Evolutionary conservation across 2,888 invertebrate species (phyloP).

Genomic region (Ectemnius continuus): DNA sequence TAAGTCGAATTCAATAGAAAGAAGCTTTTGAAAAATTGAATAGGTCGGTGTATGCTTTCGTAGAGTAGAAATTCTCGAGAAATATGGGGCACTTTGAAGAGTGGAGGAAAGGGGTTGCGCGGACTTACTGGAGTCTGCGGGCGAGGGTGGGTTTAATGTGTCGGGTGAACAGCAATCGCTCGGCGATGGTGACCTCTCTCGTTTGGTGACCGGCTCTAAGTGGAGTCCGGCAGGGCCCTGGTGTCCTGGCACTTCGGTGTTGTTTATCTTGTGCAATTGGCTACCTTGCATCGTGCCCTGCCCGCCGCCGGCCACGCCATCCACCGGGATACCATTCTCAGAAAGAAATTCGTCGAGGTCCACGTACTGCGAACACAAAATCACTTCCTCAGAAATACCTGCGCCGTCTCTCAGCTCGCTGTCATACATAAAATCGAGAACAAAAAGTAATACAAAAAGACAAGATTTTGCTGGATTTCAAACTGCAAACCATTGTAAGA

Average conservation of each 20-base stretch:
- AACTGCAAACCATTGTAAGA: too few relatives aligned
- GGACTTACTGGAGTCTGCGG: slow-evolving; percentile 92
- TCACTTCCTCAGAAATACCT: not conserved
- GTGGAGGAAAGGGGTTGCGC: not conserved
- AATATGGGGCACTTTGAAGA: too few relatives aligned
- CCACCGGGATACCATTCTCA: slow-evolving; percentile 95
- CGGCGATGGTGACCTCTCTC: slow-evolving; percentile 92
- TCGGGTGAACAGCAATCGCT: slow-evolving; percentile 94
- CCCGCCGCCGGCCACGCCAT: slow-evolving; percentile 83
- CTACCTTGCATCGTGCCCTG: slow-evolving; percentile 73
- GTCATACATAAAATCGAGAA: too few relatives aligned
- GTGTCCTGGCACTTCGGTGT: slow-evolving; percentile 77
- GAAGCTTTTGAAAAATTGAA: too few relatives aligned
- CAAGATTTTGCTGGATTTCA: too few relatives aligned
- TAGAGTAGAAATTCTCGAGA: too few relatives aligned
- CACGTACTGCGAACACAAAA: slow-evolving; percentile 87
- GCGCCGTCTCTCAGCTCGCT: too few relatives aligned
- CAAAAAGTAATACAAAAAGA: too few relatives aligned
- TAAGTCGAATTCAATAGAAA: too few relatives aligned
- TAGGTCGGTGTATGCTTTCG: too few relatives aligned
- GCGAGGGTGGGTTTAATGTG: slow-evolving; percentile 92
- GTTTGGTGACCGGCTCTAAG: slow-evolving; percentile 87
- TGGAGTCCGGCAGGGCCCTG: slow-evolving; percentile 83
- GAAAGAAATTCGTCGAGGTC: slow-evolving; percentile 98
- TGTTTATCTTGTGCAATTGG: slow-evolving; percentile 76